These are phyloP conservation scores for Sphyrna mokarran DNA, from an alignment of 2,113 vertebrate species.

Conservation along the genomic window DNA sequence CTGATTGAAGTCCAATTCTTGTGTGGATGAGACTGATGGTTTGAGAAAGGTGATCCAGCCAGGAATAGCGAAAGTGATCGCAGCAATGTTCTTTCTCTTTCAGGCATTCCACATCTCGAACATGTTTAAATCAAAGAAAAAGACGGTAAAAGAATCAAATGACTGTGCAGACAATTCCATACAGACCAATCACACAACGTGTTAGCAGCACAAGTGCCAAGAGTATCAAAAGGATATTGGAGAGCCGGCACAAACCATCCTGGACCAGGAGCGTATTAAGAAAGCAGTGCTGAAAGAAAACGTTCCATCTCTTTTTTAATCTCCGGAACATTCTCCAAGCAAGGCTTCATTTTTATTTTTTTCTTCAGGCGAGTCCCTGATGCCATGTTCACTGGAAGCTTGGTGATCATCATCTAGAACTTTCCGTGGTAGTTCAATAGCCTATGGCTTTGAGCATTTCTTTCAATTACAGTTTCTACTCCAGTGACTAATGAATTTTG, in stretches of 20 bases:
- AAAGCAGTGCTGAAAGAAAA: not conserved
- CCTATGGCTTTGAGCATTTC: not conserved
- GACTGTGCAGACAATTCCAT: not conserved
- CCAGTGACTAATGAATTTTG: not conserved
- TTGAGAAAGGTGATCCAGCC: constrained; percentile 39
- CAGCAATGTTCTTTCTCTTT: constrained; percentile 32
- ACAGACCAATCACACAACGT: constrained; percentile 33
- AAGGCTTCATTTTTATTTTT: not conserved
- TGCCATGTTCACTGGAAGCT: not conserved
- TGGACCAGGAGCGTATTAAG: not conserved
- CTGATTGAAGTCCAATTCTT: not conserved
- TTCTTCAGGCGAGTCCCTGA: not conserved
- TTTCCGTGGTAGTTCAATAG: not conserved
- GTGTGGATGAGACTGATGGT: not conserved
- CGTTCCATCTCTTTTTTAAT: not conserved
- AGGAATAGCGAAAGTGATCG: not conserved
- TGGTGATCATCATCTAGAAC: not conserved
- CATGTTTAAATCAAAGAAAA: constrained; percentile 58
- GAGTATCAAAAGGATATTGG: not conserved
- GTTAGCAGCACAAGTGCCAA: not conserved
- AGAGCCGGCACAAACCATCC: not conserved
- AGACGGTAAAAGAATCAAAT: not conserved
- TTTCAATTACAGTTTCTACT: not conserved
- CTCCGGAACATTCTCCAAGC: not conserved
- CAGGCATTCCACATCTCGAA: constrained; percentile 69